These are phyloP conservation scores for Tribolium freemani DNA, from an alignment of 2,888 invertebrate species.

Conservation along the genomic window DNA sequence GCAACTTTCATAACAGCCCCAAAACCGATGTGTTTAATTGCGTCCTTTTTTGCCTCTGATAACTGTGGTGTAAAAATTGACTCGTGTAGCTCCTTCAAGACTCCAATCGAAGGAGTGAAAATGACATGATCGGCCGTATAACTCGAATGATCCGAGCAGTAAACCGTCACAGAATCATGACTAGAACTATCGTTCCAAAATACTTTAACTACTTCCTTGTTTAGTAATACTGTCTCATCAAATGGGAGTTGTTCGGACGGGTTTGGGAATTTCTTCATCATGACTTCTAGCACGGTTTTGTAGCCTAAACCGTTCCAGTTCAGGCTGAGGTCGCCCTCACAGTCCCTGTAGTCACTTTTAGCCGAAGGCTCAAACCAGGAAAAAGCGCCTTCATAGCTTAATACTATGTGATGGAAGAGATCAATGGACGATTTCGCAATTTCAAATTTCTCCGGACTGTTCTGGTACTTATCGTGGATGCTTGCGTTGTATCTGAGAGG, in stretches of 20 bases:
- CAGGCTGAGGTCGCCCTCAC: conserved; percentile 77
- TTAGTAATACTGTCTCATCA: conserved; percentile 54
- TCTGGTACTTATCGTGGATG: conserved; percentile 43
- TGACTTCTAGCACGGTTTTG: conserved; percentile 74
- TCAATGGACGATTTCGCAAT: conserved; percentile 44
- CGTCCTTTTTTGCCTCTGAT: conserved; percentile 48
- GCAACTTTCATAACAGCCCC: conserved; percentile 53
- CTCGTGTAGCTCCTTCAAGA: conserved; percentile 50
- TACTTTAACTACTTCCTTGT: conserved; percentile 52
- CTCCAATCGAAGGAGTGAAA: conserved; percentile 68
- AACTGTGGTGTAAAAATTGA: conserved; percentile 50
- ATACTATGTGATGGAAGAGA: conserved; percentile 49
- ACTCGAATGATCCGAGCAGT: conserved; percentile 68
- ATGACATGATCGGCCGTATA: conserved; percentile 75
- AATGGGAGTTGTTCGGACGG: conserved; percentile 47
- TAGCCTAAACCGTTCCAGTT: conserved; percentile 83
- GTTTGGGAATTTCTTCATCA: conserved; percentile 68
- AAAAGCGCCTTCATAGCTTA: conserved; percentile 68
- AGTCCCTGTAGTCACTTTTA: conserved; percentile 75
- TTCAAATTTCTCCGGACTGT: conserved; percentile 42
- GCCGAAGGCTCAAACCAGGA: conserved; percentile 78
- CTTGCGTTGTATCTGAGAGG: conserved; percentile 48
- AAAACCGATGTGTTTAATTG: conserved; percentile 53
- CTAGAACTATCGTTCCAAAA: conserved; percentile 38
- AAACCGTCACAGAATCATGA: conserved; percentile 54